A percentile compares a stretch with the other conserved stretches of the same genome.
These are phyloP conservation scores for Microplitis demolitor DNA, from an alignment of 1,140 invertebrate genomes.

Conservation along the genomic window DNA sequence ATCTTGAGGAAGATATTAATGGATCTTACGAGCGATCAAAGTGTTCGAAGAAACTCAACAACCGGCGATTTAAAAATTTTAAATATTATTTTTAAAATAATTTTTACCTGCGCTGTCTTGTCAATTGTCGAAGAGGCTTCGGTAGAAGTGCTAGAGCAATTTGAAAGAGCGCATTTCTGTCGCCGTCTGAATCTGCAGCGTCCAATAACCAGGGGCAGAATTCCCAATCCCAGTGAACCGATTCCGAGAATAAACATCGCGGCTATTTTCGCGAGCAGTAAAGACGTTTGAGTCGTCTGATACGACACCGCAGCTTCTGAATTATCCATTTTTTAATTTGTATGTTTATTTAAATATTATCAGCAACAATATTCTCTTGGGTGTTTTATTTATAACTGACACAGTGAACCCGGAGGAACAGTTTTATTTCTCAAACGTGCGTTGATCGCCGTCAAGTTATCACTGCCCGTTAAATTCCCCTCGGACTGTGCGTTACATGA, in stretches of 20 bases:
- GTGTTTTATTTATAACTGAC: no score
- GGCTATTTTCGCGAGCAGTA: slow-evolving; percentile 61
- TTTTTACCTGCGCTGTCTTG: slow-evolving; percentile 31
- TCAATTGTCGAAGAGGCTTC: slow-evolving; percentile 43
- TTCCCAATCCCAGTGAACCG: slow-evolving; percentile 62
- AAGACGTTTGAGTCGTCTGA: slow-evolving; percentile 23
- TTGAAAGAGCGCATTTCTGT: slow-evolving; percentile 43
- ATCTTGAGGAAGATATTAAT: no score
- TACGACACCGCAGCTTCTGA: slow-evolving; percentile 19
- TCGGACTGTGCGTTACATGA: background rate
- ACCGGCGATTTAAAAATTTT: background rate
- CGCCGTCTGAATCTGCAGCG: slow-evolving; percentile 48
- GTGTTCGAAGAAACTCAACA: slow-evolving; percentile 10
- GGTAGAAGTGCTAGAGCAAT: slow-evolving; percentile 43
- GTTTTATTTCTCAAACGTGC: background rate
- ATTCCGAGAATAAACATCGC: slow-evolving; percentile 64
- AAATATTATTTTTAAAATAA: background rate
- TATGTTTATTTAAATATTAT: background rate
- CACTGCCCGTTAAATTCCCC: background rate
- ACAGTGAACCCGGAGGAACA: background rate
- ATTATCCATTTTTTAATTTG: slow-evolving; percentile 31
- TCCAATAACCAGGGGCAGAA: slow-evolving; percentile 62
- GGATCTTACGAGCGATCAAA: background rate
- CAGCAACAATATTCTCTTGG: background rate
- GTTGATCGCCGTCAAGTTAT: background rate